Conservation (phyloP, 2,888 invertebrate genomes). For the Tupiocoris notatus region DNA sequence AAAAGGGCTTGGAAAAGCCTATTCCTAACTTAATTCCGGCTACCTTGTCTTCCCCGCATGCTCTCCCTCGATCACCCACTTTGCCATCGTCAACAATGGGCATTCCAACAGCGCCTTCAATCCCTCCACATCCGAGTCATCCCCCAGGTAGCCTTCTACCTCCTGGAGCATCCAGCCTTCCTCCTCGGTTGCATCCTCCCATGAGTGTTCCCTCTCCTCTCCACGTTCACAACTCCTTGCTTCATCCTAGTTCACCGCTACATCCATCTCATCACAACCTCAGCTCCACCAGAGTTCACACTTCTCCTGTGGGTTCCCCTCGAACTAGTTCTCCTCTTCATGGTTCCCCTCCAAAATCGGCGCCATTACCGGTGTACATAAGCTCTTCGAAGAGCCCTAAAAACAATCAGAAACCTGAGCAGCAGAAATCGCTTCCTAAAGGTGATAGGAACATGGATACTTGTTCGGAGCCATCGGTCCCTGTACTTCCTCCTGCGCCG, state of each 20-base stretch:
- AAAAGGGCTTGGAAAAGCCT: slow-evolving; percentile 24
- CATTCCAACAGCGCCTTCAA: slow-evolving; percentile 23
- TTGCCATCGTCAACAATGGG: slow-evolving; percentile 15
- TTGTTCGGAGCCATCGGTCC: background rate
- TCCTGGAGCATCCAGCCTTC: slow-evolving; percentile 5
- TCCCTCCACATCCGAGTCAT: slow-evolving; percentile 33
- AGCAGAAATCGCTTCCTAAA: background rate
- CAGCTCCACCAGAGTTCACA: slow-evolving; percentile 17
- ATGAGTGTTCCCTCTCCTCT: slow-evolving; percentile 27
- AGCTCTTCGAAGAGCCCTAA: background rate
- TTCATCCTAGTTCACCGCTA: slow-evolving; percentile 7
- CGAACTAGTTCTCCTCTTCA: slow-evolving; percentile 30
- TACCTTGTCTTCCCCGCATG: slow-evolving; percentile 8
- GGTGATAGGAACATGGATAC: background rate
- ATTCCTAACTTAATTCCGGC: slow-evolving; percentile 31
- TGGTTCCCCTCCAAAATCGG: slow-evolving; percentile 11
- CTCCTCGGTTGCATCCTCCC: slow-evolving; percentile 20
- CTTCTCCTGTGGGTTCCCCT: slow-evolving; percentile 25
- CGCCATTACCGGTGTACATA: background rate
- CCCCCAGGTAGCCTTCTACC: slow-evolving; percentile 31
- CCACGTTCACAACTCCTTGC: slow-evolving; percentile 22
- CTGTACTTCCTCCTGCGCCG: background rate
- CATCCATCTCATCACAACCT: slow-evolving; percentile 9
- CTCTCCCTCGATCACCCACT: slow-evolving; percentile 23
- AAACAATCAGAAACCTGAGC: background rate